Evolutionary conservation across 2,797 vertebrate genomes (phyloP).

Genomic region (Picus viridis): DNA sequence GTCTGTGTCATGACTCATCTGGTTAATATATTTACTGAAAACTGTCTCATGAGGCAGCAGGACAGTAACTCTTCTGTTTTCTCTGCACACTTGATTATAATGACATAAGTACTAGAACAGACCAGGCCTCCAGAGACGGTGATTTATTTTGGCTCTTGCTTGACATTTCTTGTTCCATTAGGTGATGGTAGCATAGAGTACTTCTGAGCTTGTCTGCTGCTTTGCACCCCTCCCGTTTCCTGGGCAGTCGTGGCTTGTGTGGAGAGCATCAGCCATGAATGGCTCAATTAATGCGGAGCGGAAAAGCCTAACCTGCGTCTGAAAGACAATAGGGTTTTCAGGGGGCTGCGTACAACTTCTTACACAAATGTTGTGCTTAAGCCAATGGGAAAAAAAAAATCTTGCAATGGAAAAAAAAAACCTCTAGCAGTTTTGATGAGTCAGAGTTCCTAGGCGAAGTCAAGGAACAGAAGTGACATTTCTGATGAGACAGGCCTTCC

Average conservation of each 20-base stretch:
- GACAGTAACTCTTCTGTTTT: conserved; percentile 58
- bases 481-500: conserved; percentile 46
- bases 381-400: background rate
- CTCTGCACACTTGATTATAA: conserved; percentile 48
- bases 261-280: conserved; percentile 9
- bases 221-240: conserved; percentile 38
- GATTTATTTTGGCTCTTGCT: conserved; percentile 51
- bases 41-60: conserved; percentile 13
- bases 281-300: background rate
- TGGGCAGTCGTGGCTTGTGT: background rate
- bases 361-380: background rate
- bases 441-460: conserved; percentile 44
- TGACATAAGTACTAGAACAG: conserved; percentile 66
- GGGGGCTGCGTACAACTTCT: background rate
- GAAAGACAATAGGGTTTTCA: conserved; percentile 41
- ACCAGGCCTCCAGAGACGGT: conserved; percentile 42
- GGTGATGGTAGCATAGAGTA: conserved; percentile 9
- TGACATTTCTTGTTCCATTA: conserved; percentile 26
- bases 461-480: conserved; percentile 35
- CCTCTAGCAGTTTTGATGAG: conserved; percentile 37
- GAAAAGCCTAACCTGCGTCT: conserved; percentile 28
- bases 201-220: conserved; percentile 11
- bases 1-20: conserved; percentile 7
- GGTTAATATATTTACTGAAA: conserved; percentile 45
- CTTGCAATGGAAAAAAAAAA: background rate